These are phyloP conservation scores for Chromis chromis DNA, from an alignment of 2,797 vertebrate species.

Conservation along the genomic window DNA sequence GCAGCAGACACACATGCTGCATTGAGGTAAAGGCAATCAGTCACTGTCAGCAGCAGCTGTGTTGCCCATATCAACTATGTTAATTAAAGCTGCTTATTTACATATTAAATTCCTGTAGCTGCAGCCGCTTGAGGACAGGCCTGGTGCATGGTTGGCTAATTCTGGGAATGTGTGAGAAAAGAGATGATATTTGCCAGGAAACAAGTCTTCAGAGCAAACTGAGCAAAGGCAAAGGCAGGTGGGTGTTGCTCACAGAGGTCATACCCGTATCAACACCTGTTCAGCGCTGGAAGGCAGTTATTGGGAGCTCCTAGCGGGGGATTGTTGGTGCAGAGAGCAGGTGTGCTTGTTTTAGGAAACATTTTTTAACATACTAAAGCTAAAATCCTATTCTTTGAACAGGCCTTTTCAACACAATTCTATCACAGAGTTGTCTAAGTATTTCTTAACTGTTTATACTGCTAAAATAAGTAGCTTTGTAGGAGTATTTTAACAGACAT, in stretches of 20 bases:
- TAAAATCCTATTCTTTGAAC: background rate
- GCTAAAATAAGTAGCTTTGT: too few relatives aligned
- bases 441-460: too few relatives aligned
- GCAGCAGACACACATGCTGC: conserved; percentile 24
- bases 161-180: conserved; percentile 49
- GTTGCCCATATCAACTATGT: conserved; percentile 90
- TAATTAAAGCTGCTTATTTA: conserved; percentile 96
- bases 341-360: conserved; percentile 17
- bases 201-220: conserved; percentile 39
- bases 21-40: conserved; percentile 88
- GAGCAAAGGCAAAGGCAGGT: conserved; percentile 58
- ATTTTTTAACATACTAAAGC: conserved; percentile 1
- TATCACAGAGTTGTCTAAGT: too few relatives aligned
- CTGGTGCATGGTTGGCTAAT: conserved; percentile 69
- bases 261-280: conserved; percentile 64
- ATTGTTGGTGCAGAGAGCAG: conserved; percentile 27
- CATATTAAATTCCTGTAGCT: conserved; percentile 94
- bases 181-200: conserved; percentile 57
- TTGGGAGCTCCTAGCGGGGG: conserved; percentile 23
- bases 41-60: conserved; percentile 95
- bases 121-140: conserved; percentile 86
- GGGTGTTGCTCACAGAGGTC: conserved; percentile 65
- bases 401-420: too few relatives aligned
- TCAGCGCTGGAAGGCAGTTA: conserved; percentile 53
- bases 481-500: too few relatives aligned